Conservation (phyloP, 2,797 vertebrate species). For the Lacerta bilineata region DNA sequence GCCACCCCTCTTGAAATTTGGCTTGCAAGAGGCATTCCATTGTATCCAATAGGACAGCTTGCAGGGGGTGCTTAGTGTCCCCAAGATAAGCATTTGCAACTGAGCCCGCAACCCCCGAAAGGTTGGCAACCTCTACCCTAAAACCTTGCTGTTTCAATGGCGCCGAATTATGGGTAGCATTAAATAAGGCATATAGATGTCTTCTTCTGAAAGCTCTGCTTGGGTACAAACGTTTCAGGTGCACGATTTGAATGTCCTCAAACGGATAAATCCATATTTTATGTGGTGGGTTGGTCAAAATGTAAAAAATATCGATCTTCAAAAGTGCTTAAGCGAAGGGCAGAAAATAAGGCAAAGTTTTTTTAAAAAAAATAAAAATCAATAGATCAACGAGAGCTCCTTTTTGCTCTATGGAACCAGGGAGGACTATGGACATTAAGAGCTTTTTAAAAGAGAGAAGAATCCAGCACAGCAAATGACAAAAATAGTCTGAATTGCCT, state of each 20-base stretch:
- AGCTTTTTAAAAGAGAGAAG: constrained; percentile 48
- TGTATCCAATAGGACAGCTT: no score
- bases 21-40: no score
- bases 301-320: constrained; percentile 57
- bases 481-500: constrained; percentile 56
- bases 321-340: constrained; percentile 44
- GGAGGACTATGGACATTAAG: constrained; percentile 34
- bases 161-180: not conserved
- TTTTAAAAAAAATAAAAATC: constrained; percentile 58
- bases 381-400: constrained; percentile 56
- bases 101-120: not conserved
- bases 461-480: constrained; percentile 38
- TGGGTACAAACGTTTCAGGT: constrained; percentile 2
- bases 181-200: not conserved
- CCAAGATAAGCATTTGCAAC: no score
- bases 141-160: not conserved
- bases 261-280: constrained; percentile 37
- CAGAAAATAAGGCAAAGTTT: constrained; percentile 37
- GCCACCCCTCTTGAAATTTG: no score
- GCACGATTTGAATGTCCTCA: constrained; percentile 24
- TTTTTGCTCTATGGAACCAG: constrained; percentile 27
- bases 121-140: no score
- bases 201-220: constrained; percentile 32
- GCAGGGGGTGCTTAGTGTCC: no score
- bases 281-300: constrained; percentile 57